Conservation (phyloP, 2,113 vertebrate genomes). For the Sphaerodactylus townsendi region DNA sequence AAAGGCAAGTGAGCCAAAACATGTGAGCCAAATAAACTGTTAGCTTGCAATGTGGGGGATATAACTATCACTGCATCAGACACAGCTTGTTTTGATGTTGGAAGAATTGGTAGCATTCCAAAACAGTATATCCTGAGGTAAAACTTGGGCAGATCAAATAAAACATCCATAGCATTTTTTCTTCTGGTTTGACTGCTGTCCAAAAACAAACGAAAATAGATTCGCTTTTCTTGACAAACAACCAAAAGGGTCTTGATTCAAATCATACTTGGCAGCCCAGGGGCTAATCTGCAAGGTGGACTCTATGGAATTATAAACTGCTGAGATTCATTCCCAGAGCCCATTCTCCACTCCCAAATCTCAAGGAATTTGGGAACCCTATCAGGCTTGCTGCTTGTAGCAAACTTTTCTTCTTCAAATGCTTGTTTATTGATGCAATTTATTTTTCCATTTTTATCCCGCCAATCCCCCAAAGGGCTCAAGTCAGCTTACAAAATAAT, state of each 20-base stretch:
- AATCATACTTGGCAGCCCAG: neutral
- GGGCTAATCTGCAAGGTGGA: too few species aligned
- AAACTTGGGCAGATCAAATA: slow-evolving; percentile 22
- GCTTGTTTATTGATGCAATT: too few species aligned
- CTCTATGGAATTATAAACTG: too few species aligned
- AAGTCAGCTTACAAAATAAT: too few species aligned
- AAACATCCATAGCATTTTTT: neutral
- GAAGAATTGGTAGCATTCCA: slow-evolving; percentile 12
- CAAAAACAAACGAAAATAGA: slow-evolving; percentile 4
- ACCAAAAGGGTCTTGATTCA: neutral
- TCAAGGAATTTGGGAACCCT: too few species aligned
- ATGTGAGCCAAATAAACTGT: neutral
- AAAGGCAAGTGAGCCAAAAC: neutral
- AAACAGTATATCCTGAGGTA: slow-evolving; percentile 21
- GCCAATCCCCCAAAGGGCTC: too few species aligned
- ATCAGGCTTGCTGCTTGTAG: too few species aligned
- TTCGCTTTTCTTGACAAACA: neutral
- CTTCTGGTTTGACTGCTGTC: slow-evolving; percentile 26
- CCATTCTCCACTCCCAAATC: too few species aligned
- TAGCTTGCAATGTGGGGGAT: slow-evolving; percentile 16
- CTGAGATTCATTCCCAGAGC: too few species aligned
- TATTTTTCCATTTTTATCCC: too few species aligned
- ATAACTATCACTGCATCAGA: slow-evolving; percentile 18
- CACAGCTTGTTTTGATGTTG: slow-evolving; percentile 19
- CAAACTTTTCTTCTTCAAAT: too few species aligned